A percentile compares a stretch with the other conserved stretches of the same genome.
Evolutionary conservation across 2,797 vertebrate species (phyloP).

Genomic region (Dicrostonyx torquatus): DNA sequence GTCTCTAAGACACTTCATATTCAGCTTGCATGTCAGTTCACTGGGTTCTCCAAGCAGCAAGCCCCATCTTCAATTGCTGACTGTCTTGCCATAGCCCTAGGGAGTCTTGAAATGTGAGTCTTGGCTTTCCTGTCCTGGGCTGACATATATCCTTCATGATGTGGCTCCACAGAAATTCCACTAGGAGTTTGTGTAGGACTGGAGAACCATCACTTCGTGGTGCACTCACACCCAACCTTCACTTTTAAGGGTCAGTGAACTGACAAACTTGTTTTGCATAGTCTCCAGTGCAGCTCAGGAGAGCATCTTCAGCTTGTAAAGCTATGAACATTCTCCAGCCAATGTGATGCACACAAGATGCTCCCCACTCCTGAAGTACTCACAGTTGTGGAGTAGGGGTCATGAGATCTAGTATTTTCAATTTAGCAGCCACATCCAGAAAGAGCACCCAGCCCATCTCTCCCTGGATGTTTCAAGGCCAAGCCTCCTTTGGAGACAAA

Average conservation of each 20-base stretch:
- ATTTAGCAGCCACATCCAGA: constrained; percentile 99
- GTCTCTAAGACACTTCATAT: constrained; percentile 76
- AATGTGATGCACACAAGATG: constrained; percentile 98
- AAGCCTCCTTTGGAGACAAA: constrained; percentile 98
- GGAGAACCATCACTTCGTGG: neutral
- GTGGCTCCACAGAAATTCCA: constrained; percentile 99
- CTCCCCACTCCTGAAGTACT: constrained; percentile 93
- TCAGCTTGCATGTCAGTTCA: constrained; percentile 87
- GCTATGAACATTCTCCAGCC: constrained; percentile 97
- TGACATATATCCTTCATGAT: constrained; percentile 99
- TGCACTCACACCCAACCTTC: too few relatives aligned
- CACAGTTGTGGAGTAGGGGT: constrained; percentile 91
- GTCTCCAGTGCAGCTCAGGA: constrained; percentile 96
- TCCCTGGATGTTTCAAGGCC: constrained; percentile 97
- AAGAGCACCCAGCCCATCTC: constrained; percentile 98
- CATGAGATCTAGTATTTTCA: constrained; percentile 94
- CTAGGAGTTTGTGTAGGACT: constrained; percentile 80
- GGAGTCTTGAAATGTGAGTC: constrained; percentile 99
- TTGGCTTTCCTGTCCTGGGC: constrained; percentile 98
- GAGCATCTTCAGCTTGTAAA: constrained; percentile 97
- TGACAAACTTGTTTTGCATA: constrained; percentile 99
- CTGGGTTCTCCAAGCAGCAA: constrained; percentile 91
- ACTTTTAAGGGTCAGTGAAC: constrained; percentile 80
- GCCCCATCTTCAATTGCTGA: constrained; percentile 97
- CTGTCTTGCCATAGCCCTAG: constrained; percentile 96